Evolutionary conservation across 2,797 vertebrate species (phyloP), one percentile per base, ranked within the genome.

Genomic region (Sphenodon punctatus): DNA sequence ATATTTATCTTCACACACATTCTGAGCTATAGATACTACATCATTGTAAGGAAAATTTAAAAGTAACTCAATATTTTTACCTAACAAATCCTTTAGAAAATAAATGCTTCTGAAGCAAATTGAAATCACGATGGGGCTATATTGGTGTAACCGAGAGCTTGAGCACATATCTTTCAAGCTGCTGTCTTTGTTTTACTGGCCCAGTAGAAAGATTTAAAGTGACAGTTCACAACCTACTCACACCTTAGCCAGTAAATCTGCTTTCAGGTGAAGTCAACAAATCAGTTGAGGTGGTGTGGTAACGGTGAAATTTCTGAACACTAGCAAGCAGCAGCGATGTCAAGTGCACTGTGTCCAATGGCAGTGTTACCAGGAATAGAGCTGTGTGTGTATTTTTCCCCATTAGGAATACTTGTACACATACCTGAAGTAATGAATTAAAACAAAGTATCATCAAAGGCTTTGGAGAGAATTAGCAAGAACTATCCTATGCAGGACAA

Each of bases 91-190:
- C 25, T 41, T 46, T 30, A 59, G 3, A 14, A 10, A 65, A 17
- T 73, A 55, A 7, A 2, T 45, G 59, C 59, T 60, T 60, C 41
- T 6, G 4, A 11, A 23, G 6, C 17, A 70, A 8, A 12, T 5
- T 43, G 13, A 5, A 9, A 3, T 23, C 16, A 25, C 46, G n/a
- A n/a, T n/a, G n/a, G n/a, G n/a, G n/a, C n/a, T n/a, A n/a, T n/a
- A n/a, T n/a, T n/a, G n/a, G n/a, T 8, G 4, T 10, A 32, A 63
- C 51, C 2, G 10, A 64, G n/a, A 69, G 43, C 5, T 58, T n/a
- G 76, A 73, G 23, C 0, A 0, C 0, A 3, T 61, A 13, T 1
- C 0, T 2, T 38, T 58, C 19, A 67, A 36, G 20, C 25, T 19
- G 79, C 2, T 3, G 25, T 69, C 60, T 27, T n/a, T n/a, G n/a